A percentile compares a stretch with the other conserved stretches of the same genome.
Evolutionary conservation across 1,140 invertebrate species (phyloP).

Genomic region (Portunus trituberculatus): DNA sequence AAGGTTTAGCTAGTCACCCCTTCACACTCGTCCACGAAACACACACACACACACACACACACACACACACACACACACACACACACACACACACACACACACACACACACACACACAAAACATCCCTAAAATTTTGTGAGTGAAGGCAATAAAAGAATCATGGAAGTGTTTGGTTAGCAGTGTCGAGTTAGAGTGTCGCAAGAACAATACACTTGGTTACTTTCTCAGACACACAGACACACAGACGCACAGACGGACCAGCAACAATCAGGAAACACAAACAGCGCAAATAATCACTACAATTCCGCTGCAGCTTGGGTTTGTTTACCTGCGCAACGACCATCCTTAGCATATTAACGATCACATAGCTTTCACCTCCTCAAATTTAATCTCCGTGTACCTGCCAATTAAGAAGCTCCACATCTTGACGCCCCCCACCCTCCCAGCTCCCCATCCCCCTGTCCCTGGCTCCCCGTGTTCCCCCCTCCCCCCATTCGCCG

Average conservation of each 20-base stretch:
- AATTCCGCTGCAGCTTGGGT: background rate
- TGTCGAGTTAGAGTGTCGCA: too few species aligned
- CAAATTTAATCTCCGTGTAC: background rate
- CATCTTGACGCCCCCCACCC: background rate
- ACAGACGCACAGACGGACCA: constrained; percentile 34
- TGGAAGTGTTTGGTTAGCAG: too few species aligned
- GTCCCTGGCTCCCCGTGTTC: too few species aligned
- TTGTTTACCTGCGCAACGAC: background rate
- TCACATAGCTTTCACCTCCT: background rate
- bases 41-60: constrained; percentile 46
- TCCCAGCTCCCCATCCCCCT: too few species aligned
- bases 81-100: constrained; percentile 36
- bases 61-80: constrained; percentile 43
- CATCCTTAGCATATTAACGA: background rate
- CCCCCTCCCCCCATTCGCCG: background rate
- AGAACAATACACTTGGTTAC: too few species aligned
- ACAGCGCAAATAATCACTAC: background rate
- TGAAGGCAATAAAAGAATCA: too few species aligned
- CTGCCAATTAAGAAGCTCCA: background rate
- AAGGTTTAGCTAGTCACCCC: background rate
- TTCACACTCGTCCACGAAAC: background rate
- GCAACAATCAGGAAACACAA: background rate
- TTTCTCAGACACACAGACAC: constrained; percentile 36
- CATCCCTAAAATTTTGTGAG: too few species aligned
- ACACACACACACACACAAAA: constrained; percentile 37